Base-by-base conservation (phyloP, 35 echinoderm and acorn worm species). In the Holothuria glaberrima region DNA sequence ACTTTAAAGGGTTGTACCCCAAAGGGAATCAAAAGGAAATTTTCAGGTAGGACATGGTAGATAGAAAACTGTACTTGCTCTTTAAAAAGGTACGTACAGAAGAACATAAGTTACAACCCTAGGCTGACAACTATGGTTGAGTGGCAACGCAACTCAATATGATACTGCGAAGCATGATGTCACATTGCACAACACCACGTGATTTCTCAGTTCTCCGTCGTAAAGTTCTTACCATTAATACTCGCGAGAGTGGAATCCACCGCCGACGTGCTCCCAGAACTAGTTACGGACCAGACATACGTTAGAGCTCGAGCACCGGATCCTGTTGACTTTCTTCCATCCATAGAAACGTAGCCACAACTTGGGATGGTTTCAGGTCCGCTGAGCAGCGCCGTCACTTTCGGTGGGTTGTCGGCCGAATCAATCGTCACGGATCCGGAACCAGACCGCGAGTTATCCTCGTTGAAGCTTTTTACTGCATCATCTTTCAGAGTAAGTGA, bases 341-440 rank as follows among this genome's bases (percentile, higher is more conserved):
- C 87, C 27, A 97, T 75, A 18, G 65, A 29, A 2, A 97, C 87
- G 48, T 94, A 60, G 25, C 95, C 95, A 86, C 95, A 97, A 73
- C 95, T 97, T 5, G 95, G 92, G 3, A 97, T 87, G 46, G 38
- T 94, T 6, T 90, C 74, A 26, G 95, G 86, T 34, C 95, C 95
- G 5, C 83, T 75, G 27, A 97, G 64, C 22, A 97, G 27, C 20
- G 93, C 95, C 26, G 71, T 81, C 9, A 93, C 93, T 44, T 90
- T 30, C 29, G 94, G 86, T 5, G 95, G 59, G 7, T n/a, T 38
- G 28, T 92, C 92, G 0, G 95, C 93, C 31, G 71, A 86, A 9
- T 45, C 61, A 32, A 94, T 84, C n/a, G 69, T 31, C 7, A 89
- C 87, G 61, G 38, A 82, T 3, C 90, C 90, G 3, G 31, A 56